Conservation (phyloP, 1,140 invertebrate species). For the Calliopsis andreniformis region DNA sequence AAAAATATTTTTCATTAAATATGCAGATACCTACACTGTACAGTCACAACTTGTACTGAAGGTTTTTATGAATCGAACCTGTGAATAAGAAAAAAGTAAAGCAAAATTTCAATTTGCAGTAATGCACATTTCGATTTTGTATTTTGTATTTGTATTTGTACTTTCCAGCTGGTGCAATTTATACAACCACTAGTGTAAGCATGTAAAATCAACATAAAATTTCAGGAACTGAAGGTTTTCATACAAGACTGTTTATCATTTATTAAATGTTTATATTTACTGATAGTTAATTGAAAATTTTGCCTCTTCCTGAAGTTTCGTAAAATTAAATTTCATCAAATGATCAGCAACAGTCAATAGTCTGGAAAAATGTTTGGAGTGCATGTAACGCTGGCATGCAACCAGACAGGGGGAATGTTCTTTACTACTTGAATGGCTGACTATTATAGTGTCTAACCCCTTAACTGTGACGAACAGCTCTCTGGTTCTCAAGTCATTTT, state of each 20-base stretch:
- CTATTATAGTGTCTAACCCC: conserved; percentile 34
- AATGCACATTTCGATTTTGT: no score
- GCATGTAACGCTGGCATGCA: neutral
- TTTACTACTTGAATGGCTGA: conserved; percentile 54
- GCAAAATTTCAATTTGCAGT: no score
- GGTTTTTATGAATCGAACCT: no score
- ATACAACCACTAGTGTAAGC: no score
- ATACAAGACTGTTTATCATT: neutral
- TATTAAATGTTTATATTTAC: neutral
- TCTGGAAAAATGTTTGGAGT: conserved; percentile 14
- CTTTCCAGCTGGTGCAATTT: no score
- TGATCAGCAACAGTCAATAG: neutral
- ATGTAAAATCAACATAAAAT: neutral
- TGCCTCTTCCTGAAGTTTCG: neutral
- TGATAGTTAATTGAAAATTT: conserved; percentile 21
- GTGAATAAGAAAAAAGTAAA: no score
- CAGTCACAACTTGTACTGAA: no score
- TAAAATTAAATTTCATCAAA: conserved; percentile 37
- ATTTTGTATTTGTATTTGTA: no score
- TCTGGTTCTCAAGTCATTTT: no score
- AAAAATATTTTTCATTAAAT: no score
- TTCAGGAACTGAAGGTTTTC: neutral
- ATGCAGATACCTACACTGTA: no score
- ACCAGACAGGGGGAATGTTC: conserved; percentile 21
- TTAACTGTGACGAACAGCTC: conserved; percentile 60